phyloP scores from a whole-genome alignment of 2,888 invertebrate genomes.

The Diarsia dahlii region DNA sequence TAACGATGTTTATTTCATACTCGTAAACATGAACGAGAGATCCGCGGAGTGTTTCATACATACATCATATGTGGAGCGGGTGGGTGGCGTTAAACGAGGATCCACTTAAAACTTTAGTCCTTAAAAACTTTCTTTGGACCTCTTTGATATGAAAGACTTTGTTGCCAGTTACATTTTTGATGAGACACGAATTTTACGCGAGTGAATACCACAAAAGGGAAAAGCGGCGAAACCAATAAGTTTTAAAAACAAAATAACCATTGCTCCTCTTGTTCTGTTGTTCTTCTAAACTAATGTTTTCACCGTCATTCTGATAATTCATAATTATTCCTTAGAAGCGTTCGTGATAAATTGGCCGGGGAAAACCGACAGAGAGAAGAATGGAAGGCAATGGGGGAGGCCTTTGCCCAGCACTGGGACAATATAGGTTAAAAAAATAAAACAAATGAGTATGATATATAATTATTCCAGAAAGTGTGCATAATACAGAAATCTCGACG shows the following conservation, averaged over 20 bases:
- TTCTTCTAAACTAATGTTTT: no score
- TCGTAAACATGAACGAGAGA: not conserved
- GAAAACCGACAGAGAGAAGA: no score
- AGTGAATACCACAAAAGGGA: not conserved
- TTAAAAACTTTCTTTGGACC: constrained; percentile 31
- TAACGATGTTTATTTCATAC: constrained; percentile 4
- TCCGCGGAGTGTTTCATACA: constrained; percentile 4
- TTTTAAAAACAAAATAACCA: not conserved
- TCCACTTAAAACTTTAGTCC: constrained; percentile 47
- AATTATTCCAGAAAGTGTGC: no score
- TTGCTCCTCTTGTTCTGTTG: no score
- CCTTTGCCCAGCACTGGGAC: no score
- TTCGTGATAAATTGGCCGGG: no score
- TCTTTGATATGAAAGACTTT: constrained; percentile 10
- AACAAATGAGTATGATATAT: no score
- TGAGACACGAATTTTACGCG: not conserved
- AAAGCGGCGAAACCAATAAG: not conserved
- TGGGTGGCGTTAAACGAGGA: not conserved
- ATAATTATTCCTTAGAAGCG: no score
- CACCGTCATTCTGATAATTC: no score
- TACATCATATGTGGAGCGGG: constrained; percentile 2
- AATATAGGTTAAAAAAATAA: no score
- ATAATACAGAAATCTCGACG: not conserved
- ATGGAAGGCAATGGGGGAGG: no score
- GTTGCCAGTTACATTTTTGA: constrained; percentile 6